Conservation (phyloP, 30 jellyfish, hydroid and myxozoan genomes). For the Hydractinia symbiolongicarpus region DNA sequence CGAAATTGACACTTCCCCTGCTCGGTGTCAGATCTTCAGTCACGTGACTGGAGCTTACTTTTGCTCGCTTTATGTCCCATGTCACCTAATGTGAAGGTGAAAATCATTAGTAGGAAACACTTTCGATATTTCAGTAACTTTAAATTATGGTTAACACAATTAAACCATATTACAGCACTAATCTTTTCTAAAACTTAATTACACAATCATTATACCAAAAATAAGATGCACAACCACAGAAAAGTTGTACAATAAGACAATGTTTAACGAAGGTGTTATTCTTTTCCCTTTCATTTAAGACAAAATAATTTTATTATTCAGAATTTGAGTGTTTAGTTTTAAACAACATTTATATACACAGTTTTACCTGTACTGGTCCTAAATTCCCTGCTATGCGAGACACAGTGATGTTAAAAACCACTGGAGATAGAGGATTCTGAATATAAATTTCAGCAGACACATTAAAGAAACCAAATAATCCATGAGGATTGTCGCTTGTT, state of each 20-base stretch:
- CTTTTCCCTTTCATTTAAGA: no score
- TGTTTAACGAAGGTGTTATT: no score
- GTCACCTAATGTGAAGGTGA: conserved; percentile 36
- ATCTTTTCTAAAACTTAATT: no score
- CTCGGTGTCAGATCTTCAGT: conserved; percentile 81
- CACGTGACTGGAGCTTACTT: conserved; percentile 51
- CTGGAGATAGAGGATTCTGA: conserved; percentile 45
- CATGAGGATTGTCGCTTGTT: conserved; percentile 90
- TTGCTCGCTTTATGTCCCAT: conserved; percentile 53
- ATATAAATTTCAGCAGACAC: conserved; percentile 32
- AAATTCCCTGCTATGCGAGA: conserved; percentile 57
- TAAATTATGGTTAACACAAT: no score
- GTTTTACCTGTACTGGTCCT: conserved; percentile 42
- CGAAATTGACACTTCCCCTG: conserved; percentile 44
- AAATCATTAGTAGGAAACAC: not conserved
- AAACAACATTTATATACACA: no score
- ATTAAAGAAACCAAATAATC: conserved; percentile 75
- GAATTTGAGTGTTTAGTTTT: no score
- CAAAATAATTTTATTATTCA: no score
- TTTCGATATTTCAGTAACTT: no score
- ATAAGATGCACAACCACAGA: no score
- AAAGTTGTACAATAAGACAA: no score
- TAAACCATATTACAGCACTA: no score
- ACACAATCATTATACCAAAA: no score
- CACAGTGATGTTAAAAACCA: conserved; percentile 37